Percentiles rank a stretch among this genome's conserved stretches.
Evolutionary conservation across 2,888 invertebrate species (phyloP).

Genomic region (Lysandra bellargus): DNA sequence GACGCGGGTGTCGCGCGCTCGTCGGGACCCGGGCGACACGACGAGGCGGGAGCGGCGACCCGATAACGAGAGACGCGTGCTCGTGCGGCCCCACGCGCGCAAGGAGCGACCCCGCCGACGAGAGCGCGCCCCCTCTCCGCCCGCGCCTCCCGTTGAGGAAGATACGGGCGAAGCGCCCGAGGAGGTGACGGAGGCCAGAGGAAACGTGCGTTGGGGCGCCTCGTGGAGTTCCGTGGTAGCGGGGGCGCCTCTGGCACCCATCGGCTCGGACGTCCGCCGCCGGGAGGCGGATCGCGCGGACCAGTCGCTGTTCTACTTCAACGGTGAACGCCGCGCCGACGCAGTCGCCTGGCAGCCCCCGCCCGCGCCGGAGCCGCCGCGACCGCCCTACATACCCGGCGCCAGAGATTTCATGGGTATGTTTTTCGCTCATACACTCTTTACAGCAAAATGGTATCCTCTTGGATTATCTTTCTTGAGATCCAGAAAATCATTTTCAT

Average conservation of each 20-base stretch:
- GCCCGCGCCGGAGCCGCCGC: conserved; percentile 39
- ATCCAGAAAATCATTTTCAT: neutral
- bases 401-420: conserved; percentile 51
- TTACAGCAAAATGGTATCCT: too few relatives aligned
- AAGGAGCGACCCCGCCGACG: conserved; percentile 45
- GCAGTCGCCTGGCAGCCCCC: conserved; percentile 64
- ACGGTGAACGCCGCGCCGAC: conserved; percentile 62
- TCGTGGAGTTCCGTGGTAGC: conserved; percentile 67
- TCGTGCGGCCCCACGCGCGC: conserved; percentile 42
- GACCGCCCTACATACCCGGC: conserved; percentile 42
- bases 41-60: conserved; percentile 40
- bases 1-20: conserved; percentile 38
- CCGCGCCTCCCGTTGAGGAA: conserved; percentile 41
- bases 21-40: conserved; percentile 41
- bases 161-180: conserved; percentile 46
- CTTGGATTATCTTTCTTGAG: too few relatives aligned
- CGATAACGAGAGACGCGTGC: conserved; percentile 37
- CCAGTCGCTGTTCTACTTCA: conserved; percentile 80
- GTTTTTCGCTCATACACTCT: conserved; percentile 30
- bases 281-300: conserved; percentile 48
- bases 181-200: conserved; percentile 47
- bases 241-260: conserved; percentile 57
- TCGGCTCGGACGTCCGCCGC: conserved; percentile 64
- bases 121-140: conserved; percentile 41
- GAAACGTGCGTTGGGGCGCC: conserved; percentile 58